phyloP scores from a whole-genome alignment of 2,888 invertebrate species.

The Tanypteryx hageni region DNA sequence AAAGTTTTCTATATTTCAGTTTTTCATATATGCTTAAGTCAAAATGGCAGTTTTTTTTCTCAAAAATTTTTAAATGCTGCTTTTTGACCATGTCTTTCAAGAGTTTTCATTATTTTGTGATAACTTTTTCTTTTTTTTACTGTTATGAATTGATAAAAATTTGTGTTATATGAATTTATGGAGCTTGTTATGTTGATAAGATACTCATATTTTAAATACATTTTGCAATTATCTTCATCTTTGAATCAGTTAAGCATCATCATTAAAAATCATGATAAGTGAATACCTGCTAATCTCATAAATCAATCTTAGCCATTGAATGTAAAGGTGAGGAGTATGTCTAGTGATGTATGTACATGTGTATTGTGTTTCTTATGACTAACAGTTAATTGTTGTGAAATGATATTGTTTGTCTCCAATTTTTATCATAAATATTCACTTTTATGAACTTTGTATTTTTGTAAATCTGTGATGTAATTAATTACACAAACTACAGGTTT shows the following conservation, averaged over 20 bases:
- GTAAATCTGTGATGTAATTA: neutral
- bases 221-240: neutral
- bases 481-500: neutral
- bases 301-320: no score
- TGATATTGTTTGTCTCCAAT: neutral
- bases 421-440: neutral
- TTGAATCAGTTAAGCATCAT: neutral
- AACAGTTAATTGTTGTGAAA: neutral
- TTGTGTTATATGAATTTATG: neutral
- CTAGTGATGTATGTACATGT: neutral
- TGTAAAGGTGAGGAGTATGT: neutral
- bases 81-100: slow-evolving; percentile 50
- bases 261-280: neutral
- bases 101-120: neutral
- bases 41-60: slow-evolving; percentile 35
- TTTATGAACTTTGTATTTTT: neutral
- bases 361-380: neutral
- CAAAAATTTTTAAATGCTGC: neutral
- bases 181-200: neutral
- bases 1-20: neutral
- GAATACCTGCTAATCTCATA: neutral
- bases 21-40: neutral
- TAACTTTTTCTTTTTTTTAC: slow-evolving; percentile 19
- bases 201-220: neutral
- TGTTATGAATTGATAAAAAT: slow-evolving; percentile 43